Percentiles rank a stretch among this genome's conserved stretches.
These are phyloP conservation scores for Fissipunctia ypsillon DNA, from an alignment of 2,888 invertebrate species.

Conservation along the genomic window DNA sequence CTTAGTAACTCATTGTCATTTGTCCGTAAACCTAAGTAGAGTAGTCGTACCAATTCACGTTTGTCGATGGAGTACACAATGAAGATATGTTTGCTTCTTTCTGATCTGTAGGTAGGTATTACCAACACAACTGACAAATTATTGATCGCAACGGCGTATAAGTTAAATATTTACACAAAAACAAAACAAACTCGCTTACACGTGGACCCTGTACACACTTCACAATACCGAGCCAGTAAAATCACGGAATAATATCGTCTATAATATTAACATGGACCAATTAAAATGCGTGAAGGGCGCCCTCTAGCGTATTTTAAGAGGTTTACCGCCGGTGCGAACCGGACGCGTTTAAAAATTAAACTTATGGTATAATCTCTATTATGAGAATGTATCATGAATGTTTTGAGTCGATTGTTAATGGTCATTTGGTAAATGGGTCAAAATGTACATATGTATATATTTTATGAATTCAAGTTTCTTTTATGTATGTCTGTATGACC, in stretches of 20 bases:
- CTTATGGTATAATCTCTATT: slow-evolving; percentile 70
- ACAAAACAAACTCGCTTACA: slow-evolving; percentile 38
- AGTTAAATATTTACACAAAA: slow-evolving; percentile 11
- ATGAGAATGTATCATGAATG: slow-evolving; percentile 47
- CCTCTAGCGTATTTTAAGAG: slow-evolving; percentile 73
- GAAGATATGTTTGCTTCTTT: neutral
- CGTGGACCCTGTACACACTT: slow-evolving; percentile 17
- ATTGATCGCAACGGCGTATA: slow-evolving; percentile 25
- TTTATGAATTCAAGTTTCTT: neutral
- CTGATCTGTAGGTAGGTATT: neutral
- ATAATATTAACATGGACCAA: slow-evolving; percentile 77
- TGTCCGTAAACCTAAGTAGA: neutral
- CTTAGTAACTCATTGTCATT: neutral
- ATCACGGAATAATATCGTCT: slow-evolving; percentile 65
- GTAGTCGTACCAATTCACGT: neutral
- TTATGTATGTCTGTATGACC: neutral
- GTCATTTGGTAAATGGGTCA: slow-evolving; percentile 25
- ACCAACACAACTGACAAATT: slow-evolving; percentile 26
- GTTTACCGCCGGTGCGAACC: slow-evolving; percentile 68
- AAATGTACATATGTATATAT: neutral
- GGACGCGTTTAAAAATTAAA: slow-evolving; percentile 77
- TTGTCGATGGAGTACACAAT: neutral
- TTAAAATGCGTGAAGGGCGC: slow-evolving; percentile 76
- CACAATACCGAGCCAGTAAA: slow-evolving; percentile 38
- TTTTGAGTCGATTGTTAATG: slow-evolving; percentile 28